Evolutionary conservation across 2,113 vertebrate species (phyloP).

Genomic region (Pteropus alecto): DNA sequence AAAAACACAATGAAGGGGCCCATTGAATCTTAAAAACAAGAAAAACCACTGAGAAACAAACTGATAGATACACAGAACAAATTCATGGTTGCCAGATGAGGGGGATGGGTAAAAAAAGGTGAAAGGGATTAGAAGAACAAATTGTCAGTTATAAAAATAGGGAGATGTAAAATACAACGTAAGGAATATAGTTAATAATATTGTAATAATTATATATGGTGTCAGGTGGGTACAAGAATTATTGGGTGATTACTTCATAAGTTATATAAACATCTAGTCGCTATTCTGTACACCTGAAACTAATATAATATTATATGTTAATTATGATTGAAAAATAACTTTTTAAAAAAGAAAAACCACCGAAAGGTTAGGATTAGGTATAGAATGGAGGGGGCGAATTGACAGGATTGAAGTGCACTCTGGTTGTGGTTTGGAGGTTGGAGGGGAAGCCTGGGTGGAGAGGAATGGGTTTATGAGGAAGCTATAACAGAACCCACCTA

Average conservation of each 20-base stretch:
- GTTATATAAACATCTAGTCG: not conserved
- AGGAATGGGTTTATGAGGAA: not conserved
- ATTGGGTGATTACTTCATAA: not conserved
- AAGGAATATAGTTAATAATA: not conserved
- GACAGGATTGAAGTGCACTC: not conserved
- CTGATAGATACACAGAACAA: not conserved
- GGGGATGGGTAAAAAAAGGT: not conserved
- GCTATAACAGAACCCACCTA: not conserved
- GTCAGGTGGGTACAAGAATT: not conserved
- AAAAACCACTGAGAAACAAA: not conserved
- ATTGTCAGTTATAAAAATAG: not conserved
- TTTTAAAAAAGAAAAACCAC: not conserved
- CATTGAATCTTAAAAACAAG: not conserved
- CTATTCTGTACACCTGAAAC: not conserved
- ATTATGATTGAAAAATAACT: not conserved
- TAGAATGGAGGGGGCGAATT: no score
- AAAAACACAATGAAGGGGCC: not conserved
- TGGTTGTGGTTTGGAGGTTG: not conserved
- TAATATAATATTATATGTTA: no score
- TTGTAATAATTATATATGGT: not conserved
- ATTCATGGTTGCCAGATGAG: not conserved
- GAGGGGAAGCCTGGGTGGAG: not conserved
- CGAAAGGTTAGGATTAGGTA: not conserved
- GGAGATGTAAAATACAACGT: not conserved
- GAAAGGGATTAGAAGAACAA: not conserved